phyloP scores from a whole-genome alignment of 2,888 invertebrate species.

The Phengaris alcon region DNA sequence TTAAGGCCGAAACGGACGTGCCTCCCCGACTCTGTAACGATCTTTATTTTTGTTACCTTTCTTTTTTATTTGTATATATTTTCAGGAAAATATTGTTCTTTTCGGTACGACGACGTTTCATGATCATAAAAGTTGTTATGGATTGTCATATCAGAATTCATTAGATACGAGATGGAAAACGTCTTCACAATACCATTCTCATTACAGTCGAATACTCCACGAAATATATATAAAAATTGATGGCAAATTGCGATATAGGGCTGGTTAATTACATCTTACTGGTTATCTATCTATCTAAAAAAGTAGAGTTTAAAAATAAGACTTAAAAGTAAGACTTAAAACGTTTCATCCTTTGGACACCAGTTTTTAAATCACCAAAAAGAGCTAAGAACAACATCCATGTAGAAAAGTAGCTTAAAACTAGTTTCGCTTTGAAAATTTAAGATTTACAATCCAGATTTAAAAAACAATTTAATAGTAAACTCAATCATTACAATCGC shows the following conservation, averaged over 20 bases:
- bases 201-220: not conserved
- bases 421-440: too few species aligned
- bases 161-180: not conserved
- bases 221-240: not conserved
- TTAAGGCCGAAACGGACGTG: conserved; percentile 65
- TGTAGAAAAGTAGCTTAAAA: too few species aligned
- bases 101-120: conserved; percentile 7
- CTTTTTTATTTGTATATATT: conserved; percentile 21
- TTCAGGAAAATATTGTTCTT: conserved; percentile 27
- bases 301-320: too few species aligned
- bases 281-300: not conserved
- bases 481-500: not conserved
- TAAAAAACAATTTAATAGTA: not conserved
- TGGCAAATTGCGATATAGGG: not conserved
- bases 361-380: too few species aligned
- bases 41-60: conserved; percentile 37
- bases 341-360: too few species aligned
- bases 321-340: too few species aligned
- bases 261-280: not conserved
- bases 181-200: conserved; percentile 1
- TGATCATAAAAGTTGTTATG: conserved; percentile 14
- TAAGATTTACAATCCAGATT: too few species aligned
- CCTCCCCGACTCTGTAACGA: conserved; percentile 46
- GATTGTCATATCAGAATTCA: conserved; percentile 3
- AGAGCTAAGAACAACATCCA: too few species aligned